Evolutionary conservation across 2,113 vertebrate genomes (phyloP).

Genomic region (Atrichornis clamosus): DNA sequence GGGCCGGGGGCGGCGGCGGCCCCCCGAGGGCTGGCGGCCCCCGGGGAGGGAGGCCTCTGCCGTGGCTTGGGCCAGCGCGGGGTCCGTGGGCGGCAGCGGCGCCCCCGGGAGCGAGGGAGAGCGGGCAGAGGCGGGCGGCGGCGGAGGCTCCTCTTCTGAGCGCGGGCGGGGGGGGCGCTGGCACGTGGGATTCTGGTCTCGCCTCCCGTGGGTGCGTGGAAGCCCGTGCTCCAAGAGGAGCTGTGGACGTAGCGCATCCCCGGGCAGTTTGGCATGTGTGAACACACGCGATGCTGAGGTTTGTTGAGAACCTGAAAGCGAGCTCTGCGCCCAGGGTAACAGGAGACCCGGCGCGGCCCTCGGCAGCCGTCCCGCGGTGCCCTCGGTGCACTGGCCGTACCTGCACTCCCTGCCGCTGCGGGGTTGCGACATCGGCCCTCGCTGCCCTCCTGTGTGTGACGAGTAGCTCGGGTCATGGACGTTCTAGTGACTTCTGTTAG

Average conservation of each 20-base stretch:
- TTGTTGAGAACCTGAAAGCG: rapidly evolving
- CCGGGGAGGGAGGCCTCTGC: too few relatives aligned
- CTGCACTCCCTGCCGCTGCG: not conserved
- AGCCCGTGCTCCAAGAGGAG: not conserved
- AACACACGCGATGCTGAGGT: rapidly evolving
- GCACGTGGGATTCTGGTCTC: not conserved
- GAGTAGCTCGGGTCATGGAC: not conserved
- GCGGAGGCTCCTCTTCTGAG: not conserved
- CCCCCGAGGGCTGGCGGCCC: not conserved
- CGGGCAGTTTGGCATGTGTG: rapidly evolving
- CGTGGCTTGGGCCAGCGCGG: not conserved
- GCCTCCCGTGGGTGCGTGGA: not conserved
- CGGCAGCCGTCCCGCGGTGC: rapidly evolving
- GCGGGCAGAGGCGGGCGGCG: not conserved
- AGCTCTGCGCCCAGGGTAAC: rapidly evolving
- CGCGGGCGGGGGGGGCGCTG: not conserved
- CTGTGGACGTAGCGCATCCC: rapidly evolving
- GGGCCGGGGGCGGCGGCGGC: not conserved
- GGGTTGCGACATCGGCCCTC: not conserved
- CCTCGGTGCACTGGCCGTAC: rapidly evolving
- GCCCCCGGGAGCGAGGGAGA: not conserved
- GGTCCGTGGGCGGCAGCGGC: not conserved
- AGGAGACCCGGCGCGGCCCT: rapidly evolving
- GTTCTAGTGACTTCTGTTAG: not conserved
- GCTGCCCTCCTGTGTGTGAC: not conserved